These are phyloP conservation scores for Arge pagana DNA, from an alignment of 2,888 invertebrate species.

Conservation along the genomic window DNA sequence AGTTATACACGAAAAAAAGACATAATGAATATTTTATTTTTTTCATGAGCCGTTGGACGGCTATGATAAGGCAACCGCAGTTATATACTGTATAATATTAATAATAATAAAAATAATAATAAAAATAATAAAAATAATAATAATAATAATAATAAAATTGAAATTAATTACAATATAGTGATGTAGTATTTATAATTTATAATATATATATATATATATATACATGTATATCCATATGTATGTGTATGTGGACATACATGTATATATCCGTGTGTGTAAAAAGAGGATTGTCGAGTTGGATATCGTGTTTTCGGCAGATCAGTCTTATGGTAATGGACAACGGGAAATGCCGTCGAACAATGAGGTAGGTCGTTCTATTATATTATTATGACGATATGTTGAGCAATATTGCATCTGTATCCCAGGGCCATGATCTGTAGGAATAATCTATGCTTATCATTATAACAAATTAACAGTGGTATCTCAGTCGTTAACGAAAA, in stretches of 20 bases:
- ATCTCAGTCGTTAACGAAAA: conserved; percentile 44
- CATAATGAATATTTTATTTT: conserved; percentile 19
- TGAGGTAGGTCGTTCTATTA: conserved; percentile 33
- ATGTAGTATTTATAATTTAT: conserved; percentile 27
- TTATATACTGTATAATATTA: conserved; percentile 22
- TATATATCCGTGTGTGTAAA: conserved; percentile 13
- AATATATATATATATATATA: conserved; percentile 24
- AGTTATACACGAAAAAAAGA: conserved; percentile 12
- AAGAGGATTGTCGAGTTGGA: conserved; percentile 23
- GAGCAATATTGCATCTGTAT: conserved; percentile 54
- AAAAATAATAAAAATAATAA: conserved; percentile 11
- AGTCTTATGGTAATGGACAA: conserved; percentile 35
- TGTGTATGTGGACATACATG: background rate
- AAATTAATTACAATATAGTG: conserved; percentile 22
- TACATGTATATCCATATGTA: conserved; percentile 16
- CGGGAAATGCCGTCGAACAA: conserved; percentile 31
- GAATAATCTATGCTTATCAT: conserved; percentile 40
- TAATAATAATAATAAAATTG: conserved; percentile 23
- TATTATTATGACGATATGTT: conserved; percentile 25
- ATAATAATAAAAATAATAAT: conserved; percentile 9
- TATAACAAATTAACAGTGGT: conserved; percentile 48
- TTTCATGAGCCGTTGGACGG: conserved; percentile 25
- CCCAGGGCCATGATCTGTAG: conserved; percentile 47
- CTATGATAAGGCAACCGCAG: conserved; percentile 25
- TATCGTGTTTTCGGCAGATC: conserved; percentile 27